Evolutionary conservation across 2,113 vertebrate species (phyloP), one percentile per base, ranked within the genome.

Genomic region (Pithys albifrons): DNA sequence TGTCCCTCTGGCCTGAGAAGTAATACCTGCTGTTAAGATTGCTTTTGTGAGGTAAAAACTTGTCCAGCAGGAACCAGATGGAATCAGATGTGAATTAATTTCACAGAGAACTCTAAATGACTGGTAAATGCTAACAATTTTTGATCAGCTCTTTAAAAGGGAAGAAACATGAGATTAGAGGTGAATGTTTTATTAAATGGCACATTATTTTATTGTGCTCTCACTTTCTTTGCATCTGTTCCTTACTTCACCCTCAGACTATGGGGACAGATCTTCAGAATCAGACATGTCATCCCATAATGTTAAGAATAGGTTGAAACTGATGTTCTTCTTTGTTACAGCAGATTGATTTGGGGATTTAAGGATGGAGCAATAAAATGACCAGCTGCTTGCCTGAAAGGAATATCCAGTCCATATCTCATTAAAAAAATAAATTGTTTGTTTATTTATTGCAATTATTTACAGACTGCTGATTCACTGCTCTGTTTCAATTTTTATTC

Each of bases 401-500:
- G 71, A 93, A 74, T 39, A 85, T 77, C 29, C 29, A 74, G 46
- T 70, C 45, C 39, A 31, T 61, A 24, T 74, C 67, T 83, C 78
- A 52, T 51, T 65, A 87, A 70, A 80, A 83, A 27, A 31, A 46
- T 15, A 55, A 31, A 13, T 24, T 58, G 77, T 83, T 85, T 75
- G 33, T 73, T 95, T 95, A 64, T 95, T 94, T 96, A 57, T 94
- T 89, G 54, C 58, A 89, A 48, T 85, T 96, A 96, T 93, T 97
- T 95, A 81, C 94, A 92, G 96, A 88, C 84, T 88, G 83, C 91
- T 76, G 87, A 94, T 97, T 97, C 91, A 91, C 93, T 66, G 83
- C 80, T 79, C 41, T 37, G 52, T 72, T 92, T 93, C 88, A 92
- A 88, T 96, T 96, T 96, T 94, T 89, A 88, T 93, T 97, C 93